Evolutionary conservation across 1,140 invertebrate genomes (phyloP), one percentile per base, ranked within the genome.

Genomic region (Drosophila sechellia): DNA sequence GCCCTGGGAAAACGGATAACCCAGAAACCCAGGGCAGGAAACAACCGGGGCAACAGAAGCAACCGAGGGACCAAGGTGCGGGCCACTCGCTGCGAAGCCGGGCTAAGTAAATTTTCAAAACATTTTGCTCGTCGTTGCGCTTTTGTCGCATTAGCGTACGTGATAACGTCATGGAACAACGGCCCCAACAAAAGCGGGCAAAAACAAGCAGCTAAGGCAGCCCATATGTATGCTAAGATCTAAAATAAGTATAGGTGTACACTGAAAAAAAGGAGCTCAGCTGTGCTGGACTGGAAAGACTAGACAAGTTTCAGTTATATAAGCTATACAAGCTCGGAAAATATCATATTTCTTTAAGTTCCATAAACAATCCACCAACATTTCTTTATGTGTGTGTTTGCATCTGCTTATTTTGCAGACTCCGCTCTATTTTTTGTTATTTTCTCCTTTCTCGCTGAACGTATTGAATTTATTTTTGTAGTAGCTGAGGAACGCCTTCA

Each of bases 141-240:
- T 90, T 90, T 86, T 90, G 87, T 90, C 87, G 86, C 86, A 90
- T 90, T 90, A 90, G 79, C 72, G 81, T 86, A 90, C 86, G 86
- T 90, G 86, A 86, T 90, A 81, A 76, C 70, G 60, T 71, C 61
- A 48, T 63, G 74, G 73, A 70, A 77, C 50, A 77, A 77, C 56
- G 73, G 40, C 25, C 61, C 37, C 56, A 63, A 68, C 50, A 80
- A 68, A 25, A 34, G 56, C 42, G 40, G 42, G 31, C 25, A 56
- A n/a, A 48, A 70, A 69, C 43, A 57, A 49, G 10, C 35, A 56
- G 60, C 72, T 35, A 46, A 75, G 46, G 71, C 50, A 58, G 42
- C 70, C 71, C 72, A 71, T 71, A 71, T 57, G 68, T 70, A 57
- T 40, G 64, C 42, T 17, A 57, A 27, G 65, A 71, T 70, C 35